Evolutionary conservation across 2,888 invertebrate genomes (phyloP), one percentile per base, ranked within the genome.

Genomic region (Ormyrus rosae): DNA sequence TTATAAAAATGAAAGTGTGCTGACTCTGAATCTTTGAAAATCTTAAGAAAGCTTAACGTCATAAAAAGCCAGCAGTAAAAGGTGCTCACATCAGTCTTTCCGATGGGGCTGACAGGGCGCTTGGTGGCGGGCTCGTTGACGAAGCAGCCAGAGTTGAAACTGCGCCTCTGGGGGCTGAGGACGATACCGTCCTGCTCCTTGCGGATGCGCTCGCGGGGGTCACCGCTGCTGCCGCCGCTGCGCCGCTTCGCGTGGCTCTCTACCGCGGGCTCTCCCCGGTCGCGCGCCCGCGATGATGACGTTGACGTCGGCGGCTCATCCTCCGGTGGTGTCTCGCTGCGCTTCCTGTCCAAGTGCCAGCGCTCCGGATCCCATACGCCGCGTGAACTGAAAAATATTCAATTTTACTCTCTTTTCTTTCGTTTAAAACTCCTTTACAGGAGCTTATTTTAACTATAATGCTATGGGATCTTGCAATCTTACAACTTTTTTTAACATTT

Each of bases 71-170:
- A 34, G 34, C n/a, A 34, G 34, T 34, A 34, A 34, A 34, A 34
- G 34, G 34, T 34, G 34, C 85, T 75, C 72, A 89, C 91, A 85
- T 91, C 91, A 50, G 88, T 81, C 84, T 91, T 91, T 63, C 90
- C 91, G 53, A 90, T 89, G 3, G 90, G 91, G 81, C 91, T 91
- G 70, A 91, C 91, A 3, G 91, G 89, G 73, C 91, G 87, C 78
- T 91, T 87, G 51, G 80, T 84, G 11, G 86, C 81, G 9, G 88
- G 34, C 72, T 89, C 89, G 64, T 90, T 90, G 77, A 96, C 96
- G 85, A 95, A 96, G 91, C 97, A 97, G 78, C 97, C 97, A 11
- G 96, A 95, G 86, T 96, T 96, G 92, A 97, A 97, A 86, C 96
- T 96, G 84, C 96, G 93, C 10, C 97, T 93, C 91, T 97, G 97